These are phyloP conservation scores for Strigamia transsilvanica DNA, from an alignment of 2,888 invertebrate genomes.

Conservation along the genomic window DNA sequence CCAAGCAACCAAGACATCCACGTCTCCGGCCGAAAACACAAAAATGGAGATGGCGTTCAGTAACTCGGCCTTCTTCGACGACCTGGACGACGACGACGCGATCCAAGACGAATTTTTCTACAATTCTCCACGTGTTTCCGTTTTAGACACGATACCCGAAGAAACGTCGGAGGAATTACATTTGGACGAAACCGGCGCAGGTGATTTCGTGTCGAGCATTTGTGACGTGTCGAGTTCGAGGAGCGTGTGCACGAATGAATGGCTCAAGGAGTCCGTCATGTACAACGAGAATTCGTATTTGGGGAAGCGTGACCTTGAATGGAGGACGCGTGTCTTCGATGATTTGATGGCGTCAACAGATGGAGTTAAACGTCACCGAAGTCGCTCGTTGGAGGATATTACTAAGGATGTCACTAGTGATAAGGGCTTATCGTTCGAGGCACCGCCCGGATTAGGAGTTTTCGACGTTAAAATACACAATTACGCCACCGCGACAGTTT, in stretches of 20 bases:
- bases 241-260: neutral
- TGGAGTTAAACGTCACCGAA: neutral
- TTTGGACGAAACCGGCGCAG: neutral
- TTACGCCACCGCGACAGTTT: neutral
- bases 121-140: neutral
- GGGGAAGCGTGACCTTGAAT: constrained; percentile 5
- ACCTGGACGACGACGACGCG: neutral
- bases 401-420: neutral
- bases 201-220: neutral
- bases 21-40: neutral
- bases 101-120: neutral
- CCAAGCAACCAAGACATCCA: constrained; percentile 15
- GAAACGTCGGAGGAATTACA: constrained; percentile 1
- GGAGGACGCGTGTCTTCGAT: constrained; percentile 17
- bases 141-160: neutral
- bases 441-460: neutral
- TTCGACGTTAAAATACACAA: neutral
- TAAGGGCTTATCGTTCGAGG: neutral
- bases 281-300: neutral
- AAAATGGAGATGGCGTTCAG: constrained; percentile 21
- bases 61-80: constrained; percentile 6
- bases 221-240: neutral
- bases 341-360: constrained; percentile 22
- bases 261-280: neutral
- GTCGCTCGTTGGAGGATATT: constrained; percentile 11